Percentiles rank a stretch among this genome's conserved stretches.
Conservation (phyloP, 2,113 vertebrate genomes). For the Phyllostomus hastatus region DNA sequence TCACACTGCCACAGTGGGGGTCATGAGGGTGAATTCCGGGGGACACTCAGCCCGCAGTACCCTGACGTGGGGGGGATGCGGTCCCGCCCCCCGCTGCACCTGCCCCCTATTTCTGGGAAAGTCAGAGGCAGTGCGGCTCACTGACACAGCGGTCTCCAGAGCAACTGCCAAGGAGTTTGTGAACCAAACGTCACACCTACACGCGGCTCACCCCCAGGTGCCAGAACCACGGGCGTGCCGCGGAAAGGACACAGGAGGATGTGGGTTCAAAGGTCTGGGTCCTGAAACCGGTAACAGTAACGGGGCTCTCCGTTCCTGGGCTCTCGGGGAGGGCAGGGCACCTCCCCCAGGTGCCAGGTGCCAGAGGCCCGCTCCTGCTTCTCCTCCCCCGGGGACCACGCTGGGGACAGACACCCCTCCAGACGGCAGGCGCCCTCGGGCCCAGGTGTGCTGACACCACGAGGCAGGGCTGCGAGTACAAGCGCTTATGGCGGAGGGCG, state of each 20-base stretch:
- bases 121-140: too few species aligned
- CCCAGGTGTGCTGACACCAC: rapidly evolving
- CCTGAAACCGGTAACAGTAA: not conserved
- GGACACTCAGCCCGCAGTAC: not conserved
- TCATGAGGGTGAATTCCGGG: not conserved
- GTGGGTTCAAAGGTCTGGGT: not conserved
- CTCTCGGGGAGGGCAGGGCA: too few species aligned
- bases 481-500: not conserved
- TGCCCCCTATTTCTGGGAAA: too few species aligned
- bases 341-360: too few species aligned
- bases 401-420: rapidly evolving
- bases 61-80: rapidly evolving
- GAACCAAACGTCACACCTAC: not conserved
- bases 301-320: rapidly evolving
- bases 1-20: too few species aligned
- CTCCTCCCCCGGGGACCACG: not conserved
- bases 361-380: too few species aligned
- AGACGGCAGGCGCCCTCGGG: too few species aligned
- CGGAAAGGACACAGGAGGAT: not conserved
- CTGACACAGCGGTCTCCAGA: not conserved
- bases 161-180: not conserved
- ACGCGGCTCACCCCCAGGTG: not conserved
- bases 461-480: rapidly evolving
- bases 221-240: rapidly evolving
- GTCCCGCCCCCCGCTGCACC: too few species aligned